These are phyloP conservation scores for Stratiomys singularior DNA, from an alignment of 2,888 invertebrate species.

Conservation along the genomic window DNA sequence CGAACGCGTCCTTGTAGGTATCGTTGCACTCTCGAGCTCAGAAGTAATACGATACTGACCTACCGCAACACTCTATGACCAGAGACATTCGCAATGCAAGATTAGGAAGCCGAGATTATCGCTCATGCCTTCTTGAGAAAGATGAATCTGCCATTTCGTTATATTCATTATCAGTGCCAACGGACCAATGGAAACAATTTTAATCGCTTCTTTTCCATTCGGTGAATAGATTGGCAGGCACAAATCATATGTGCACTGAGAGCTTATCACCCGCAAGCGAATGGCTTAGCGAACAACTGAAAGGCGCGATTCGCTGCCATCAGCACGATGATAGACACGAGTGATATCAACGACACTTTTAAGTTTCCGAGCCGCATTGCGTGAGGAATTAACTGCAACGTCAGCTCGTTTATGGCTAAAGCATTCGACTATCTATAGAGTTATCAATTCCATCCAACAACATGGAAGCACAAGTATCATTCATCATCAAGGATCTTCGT, in stretches of 20 bases:
- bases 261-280: not conserved
- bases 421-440: not conserved
- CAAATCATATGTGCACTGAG: not conserved
- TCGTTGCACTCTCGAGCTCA: not conserved
- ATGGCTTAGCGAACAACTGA: not conserved
- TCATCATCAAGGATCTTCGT: not conserved
- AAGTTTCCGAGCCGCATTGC: not conserved
- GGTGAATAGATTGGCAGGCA: no score
- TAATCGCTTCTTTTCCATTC: not conserved
- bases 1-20: not conserved
- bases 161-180: not conserved
- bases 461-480: not conserved
- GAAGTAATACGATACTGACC: not conserved
- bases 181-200: not conserved
- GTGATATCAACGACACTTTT: not conserved
- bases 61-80: not conserved
- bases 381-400: not conserved
- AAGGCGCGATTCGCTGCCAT: not conserved
- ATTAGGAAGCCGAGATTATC: not conserved
- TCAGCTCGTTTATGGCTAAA: conserved; percentile 13
- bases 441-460: not conserved
- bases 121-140: not conserved
- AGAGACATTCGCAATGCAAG: conserved; percentile 1
- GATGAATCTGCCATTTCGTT: not conserved
- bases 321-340: not conserved